Evolutionary conservation across 1,140 invertebrate genomes (phyloP).

Genomic region (Trachymyrmex cornetzi): DNA sequence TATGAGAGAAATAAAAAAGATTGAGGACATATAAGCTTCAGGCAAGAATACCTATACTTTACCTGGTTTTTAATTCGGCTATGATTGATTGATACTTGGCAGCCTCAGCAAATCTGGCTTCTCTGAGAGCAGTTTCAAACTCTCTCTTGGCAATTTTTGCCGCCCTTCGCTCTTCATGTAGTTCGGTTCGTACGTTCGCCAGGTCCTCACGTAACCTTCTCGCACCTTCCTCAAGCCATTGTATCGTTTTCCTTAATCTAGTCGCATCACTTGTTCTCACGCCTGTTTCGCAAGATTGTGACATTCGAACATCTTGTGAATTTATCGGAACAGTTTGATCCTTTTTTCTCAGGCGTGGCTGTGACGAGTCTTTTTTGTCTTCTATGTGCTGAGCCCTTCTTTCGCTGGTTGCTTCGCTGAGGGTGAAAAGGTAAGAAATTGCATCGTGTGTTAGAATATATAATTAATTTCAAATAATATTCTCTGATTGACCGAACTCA

Average conservation of each 20-base stretch:
- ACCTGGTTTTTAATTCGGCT: slow-evolving; percentile 79
- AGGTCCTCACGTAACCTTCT: slow-evolving; percentile 80
- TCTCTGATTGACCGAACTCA: not conserved
- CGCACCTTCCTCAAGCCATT: slow-evolving; percentile 81
- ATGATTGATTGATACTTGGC: slow-evolving; percentile 79
- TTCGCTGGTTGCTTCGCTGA: not conserved
- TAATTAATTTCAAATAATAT: not conserved
- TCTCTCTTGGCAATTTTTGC: slow-evolving; percentile 78
- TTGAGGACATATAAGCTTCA: not conserved
- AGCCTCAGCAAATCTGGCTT: slow-evolving; percentile 76
- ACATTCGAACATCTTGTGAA: slow-evolving; percentile 12
- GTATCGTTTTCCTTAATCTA: slow-evolving; percentile 81
- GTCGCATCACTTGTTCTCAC: slow-evolving; percentile 64
- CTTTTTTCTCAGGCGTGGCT: slow-evolving; percentile 19
- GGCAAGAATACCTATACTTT: not conserved
- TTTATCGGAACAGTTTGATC: not conserved
- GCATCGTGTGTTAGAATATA: not conserved
- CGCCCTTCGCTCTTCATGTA: slow-evolving; percentile 80
- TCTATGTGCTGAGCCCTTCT: not conserved
- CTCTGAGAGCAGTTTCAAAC: slow-evolving; percentile 76
- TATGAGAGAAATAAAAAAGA: not conserved
- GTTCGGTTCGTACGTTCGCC: slow-evolving; percentile 78
- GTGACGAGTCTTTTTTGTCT: not conserved
- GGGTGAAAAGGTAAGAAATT: not conserved
- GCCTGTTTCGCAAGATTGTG: slow-evolving; percentile 1